Evolutionary conservation across 2,888 invertebrate species (phyloP).

Genomic region (Cosmia trapezina): DNA sequence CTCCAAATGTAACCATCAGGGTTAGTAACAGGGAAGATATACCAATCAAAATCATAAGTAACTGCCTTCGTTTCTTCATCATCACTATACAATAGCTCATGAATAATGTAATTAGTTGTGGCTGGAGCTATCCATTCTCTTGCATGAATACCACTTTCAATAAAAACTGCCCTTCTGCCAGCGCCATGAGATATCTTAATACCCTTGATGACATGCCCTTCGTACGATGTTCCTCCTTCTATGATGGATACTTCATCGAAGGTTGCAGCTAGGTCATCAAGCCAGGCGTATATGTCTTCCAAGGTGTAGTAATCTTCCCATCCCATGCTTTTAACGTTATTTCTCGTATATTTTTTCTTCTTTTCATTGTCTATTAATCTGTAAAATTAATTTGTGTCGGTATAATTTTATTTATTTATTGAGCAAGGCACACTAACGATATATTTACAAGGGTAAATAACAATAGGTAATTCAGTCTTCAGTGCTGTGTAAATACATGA

Average conservation of each 20-base stretch:
- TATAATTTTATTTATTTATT: not conserved
- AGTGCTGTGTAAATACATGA: too few relatives aligned
- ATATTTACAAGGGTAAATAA: too few relatives aligned
- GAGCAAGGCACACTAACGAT: too few relatives aligned
- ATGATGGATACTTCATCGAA: constrained; percentile 84
- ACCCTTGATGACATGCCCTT: constrained; percentile 85
- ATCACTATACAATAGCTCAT: constrained; percentile 90
- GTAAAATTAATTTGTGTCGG: constrained; percentile 40
- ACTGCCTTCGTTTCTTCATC: constrained; percentile 83
- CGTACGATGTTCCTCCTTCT: constrained; percentile 82
- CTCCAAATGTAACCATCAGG: constrained; percentile 94
- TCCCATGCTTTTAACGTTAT: constrained; percentile 78
- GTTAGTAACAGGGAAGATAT: constrained; percentile 93
- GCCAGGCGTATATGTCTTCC: constrained; percentile 91
- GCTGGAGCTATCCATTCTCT: constrained; percentile 94
- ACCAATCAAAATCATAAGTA: constrained; percentile 92
- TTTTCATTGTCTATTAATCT: constrained; percentile 89
- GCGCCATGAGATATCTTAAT: constrained; percentile 86
- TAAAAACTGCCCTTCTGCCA: constrained; percentile 78
- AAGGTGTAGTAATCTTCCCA: constrained; percentile 92
- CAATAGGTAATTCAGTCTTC: too few relatives aligned
- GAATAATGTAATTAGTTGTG: constrained; percentile 91
- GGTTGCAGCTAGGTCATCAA: constrained; percentile 85
- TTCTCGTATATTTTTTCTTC: constrained; percentile 74
- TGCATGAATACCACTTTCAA: constrained; percentile 92